A percentile compares a stretch with the other conserved stretches of the same genome.
Evolutionary conservation across 2,888 invertebrate genomes (phyloP).

Genomic region (Eristalis pertinax): DNA sequence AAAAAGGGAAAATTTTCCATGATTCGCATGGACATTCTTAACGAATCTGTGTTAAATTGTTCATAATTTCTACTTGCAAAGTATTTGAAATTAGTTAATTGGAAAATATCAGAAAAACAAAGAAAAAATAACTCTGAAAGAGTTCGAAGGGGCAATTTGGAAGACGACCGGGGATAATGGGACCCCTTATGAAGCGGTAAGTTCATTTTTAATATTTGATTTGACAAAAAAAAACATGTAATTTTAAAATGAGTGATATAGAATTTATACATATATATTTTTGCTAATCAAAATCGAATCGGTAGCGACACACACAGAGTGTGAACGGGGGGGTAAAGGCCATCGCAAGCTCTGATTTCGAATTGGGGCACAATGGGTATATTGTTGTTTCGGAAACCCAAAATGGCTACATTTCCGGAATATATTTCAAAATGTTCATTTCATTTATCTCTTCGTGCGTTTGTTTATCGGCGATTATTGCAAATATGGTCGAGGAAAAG

Average conservation of each 20-base stretch:
- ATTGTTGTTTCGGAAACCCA: conserved; percentile 14
- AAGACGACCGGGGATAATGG: conserved; percentile 79
- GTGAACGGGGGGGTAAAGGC: conserved; percentile 34
- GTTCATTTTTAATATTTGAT: conserved; percentile 56
- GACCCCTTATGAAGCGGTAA: conserved; percentile 81
- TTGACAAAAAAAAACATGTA: background rate
- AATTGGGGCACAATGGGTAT: conserved; percentile 55
- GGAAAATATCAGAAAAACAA: conserved; percentile 67
- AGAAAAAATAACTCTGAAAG: conserved; percentile 18
- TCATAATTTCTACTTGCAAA: conserved; percentile 45
- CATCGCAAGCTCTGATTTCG: conserved; percentile 49
- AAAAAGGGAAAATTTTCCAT: conserved; percentile 35
- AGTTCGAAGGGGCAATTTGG: conserved; percentile 50
- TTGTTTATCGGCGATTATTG: conserved; percentile 21
- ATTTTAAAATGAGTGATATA: background rate
- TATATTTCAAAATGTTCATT: conserved; percentile 24
- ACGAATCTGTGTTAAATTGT: conserved; percentile 65
- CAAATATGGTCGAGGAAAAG: conserved; percentile 24
- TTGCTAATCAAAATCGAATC: conserved; percentile 26
- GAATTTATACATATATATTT: background rate
- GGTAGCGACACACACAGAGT: conserved; percentile 21
- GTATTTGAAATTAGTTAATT: background rate
- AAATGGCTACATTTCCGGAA: conserved; percentile 51
- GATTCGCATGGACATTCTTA: conserved; percentile 57
- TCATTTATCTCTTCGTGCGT: background rate